Evolutionary conservation across 1,140 invertebrate genomes (phyloP).

Genomic region (Phortica variegata): DNA sequence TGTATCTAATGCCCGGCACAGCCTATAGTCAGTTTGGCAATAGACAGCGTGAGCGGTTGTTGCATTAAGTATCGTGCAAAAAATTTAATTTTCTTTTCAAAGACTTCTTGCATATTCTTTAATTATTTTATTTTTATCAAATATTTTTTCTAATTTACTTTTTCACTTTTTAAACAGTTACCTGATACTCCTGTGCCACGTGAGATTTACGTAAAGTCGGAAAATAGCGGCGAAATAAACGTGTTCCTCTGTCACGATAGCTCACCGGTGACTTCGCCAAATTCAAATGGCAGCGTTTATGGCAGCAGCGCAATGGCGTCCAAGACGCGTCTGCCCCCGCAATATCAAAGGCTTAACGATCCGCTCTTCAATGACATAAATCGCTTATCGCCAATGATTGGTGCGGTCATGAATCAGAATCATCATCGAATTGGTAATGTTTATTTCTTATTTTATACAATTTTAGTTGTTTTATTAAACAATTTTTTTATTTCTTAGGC

Average conservation of each 20-base stretch:
- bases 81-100: too few species aligned
- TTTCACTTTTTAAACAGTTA: conserved; percentile 55
- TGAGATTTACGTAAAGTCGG: conserved; percentile 84
- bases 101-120: conserved; percentile 8
- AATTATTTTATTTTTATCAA: conserved; percentile 4
- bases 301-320: conserved; percentile 40
- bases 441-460: too few species aligned
- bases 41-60: conserved; percentile 8
- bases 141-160: not conserved
- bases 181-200: conserved; percentile 64
- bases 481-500: too few species aligned
- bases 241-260: conserved; percentile 86
- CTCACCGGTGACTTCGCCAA: conserved; percentile 58
- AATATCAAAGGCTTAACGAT: conserved; percentile 39
- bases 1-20: too few species aligned
- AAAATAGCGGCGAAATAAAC: conserved; percentile 82
- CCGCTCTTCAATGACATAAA: conserved; percentile 51
- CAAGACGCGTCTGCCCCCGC: conserved; percentile 40
- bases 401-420: too few species aligned
- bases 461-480: too few species aligned
- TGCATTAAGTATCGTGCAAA: not conserved
- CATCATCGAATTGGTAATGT: too few species aligned
- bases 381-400: not conserved
- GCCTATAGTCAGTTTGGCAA: too few species aligned
- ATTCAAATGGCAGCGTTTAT: conserved; percentile 13